Conservation (phyloP, 2,888 invertebrate genomes). For the Chrysina gloriosa region DNA sequence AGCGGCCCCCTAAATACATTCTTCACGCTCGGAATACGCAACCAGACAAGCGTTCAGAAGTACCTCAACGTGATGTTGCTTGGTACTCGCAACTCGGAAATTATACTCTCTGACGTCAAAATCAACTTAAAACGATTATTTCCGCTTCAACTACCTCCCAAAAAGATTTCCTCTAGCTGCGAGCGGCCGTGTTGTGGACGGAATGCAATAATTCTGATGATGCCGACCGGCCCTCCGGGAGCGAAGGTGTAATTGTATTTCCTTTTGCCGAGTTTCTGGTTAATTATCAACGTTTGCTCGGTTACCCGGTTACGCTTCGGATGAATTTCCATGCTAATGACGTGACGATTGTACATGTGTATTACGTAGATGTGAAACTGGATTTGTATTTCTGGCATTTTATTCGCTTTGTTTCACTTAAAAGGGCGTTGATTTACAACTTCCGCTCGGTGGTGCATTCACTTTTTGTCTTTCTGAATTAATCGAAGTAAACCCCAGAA, state of each 20-base stretch:
- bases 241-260: background rate
- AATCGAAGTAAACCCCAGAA: no score
- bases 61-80: background rate
- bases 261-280: background rate
- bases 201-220: constrained; percentile 16
- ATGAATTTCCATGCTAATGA: background rate
- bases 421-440: no score
- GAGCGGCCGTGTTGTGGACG: background rate
- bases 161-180: constrained; percentile 4
- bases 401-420: no score
- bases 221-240: background rate
- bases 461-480: no score
- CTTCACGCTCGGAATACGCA: background rate
- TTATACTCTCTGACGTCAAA: constrained; percentile 2
- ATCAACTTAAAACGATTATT: constrained; percentile 22
- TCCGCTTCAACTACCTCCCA: background rate
- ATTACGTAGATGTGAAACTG: no score
- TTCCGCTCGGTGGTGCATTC: no score
- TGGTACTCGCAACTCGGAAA: background rate
- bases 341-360: background rate
- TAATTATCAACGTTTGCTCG: background rate
- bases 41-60: background rate
- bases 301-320: background rate
- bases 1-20: constrained; percentile 1
- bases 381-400: no score